Base-by-base conservation (phyloP, 2,888 invertebrate species). In the Trilocha varians region DNA sequence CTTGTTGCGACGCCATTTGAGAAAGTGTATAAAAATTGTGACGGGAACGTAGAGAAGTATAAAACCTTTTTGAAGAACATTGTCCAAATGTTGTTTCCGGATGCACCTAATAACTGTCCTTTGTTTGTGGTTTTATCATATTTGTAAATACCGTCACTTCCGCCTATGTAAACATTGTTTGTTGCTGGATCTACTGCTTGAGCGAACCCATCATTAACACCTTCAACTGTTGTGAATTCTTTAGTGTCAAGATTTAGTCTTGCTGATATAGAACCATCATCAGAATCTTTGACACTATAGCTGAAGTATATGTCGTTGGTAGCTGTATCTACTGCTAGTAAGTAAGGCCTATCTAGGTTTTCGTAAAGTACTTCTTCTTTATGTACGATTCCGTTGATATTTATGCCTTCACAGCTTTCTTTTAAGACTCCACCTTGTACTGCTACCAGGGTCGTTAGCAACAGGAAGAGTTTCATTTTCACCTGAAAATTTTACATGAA, bases 251-350 rank as follows among this genome's bases (percentile, higher is more conserved):
- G 47, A 43, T 78, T 64, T 0, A 79, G 45, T 49, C 63, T 68
- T 0, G 71, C 73, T 3, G 70, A 63, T 53, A 57, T 66, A 46
- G 67, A 76, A 41, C 49, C 48, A 4, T 70, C 71, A 0, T 67
- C 71, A 0, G 61, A 45, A 34, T 47, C 40, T 14, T 62, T 53
- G 0, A 65, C 14, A 37, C 65, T 78, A 47, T 74, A 73, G 42
- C 78, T 82, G 47, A 80, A 82, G 47, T 73, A 82, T 0, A 80
- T 45, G 2, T 58, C 67, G 40, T 78, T 70, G 0, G 64, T 69
- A 43, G 59, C 67, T 47, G 66, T 59, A 40, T 80, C 78, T 11
- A 74, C 65, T 1, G 71, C 55, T 32, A 82, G 49, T 3, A 69
- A 53, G 36, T 72, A 78, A 0, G 80, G 78, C 45, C 72, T 59